A percentile compares a stretch with the other conserved stretches of the same genome.
Conservation (phyloP, 1,140 invertebrate species). For the Drosophila erecta region DNA sequence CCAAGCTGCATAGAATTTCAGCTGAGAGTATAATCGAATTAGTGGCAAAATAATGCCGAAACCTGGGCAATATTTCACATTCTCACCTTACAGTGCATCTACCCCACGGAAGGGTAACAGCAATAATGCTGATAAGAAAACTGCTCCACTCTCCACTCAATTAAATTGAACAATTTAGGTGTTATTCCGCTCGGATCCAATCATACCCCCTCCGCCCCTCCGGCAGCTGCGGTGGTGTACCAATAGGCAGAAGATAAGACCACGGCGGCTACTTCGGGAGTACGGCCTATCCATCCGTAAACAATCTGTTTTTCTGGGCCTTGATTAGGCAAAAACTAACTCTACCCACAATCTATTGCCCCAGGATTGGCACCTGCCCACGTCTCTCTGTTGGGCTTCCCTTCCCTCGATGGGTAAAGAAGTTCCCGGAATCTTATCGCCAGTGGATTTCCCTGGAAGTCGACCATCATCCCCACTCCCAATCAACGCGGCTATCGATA, state of each 20-base stretch:
- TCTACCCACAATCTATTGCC: background rate
- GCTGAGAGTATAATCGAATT: no score
- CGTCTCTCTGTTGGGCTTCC: background rate
- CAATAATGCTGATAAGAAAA: constrained; percentile 33
- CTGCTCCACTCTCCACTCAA: constrained; percentile 64
- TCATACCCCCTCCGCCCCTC: constrained; percentile 18
- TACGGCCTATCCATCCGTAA: constrained; percentile 5
- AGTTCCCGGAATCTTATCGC: constrained; percentile 63
- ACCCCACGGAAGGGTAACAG: constrained; percentile 10
- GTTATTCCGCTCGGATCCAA: constrained; percentile 45
- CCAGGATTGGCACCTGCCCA: constrained; percentile 6
- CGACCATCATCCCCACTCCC: no score
- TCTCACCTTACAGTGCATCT: background rate
- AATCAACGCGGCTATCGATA: no score
- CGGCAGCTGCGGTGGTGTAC: constrained; percentile 1
- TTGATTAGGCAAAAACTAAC: constrained; percentile 5
- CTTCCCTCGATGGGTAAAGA: constrained; percentile 1
- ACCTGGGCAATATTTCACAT: no score
- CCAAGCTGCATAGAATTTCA: no score
- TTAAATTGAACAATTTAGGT: constrained; percentile 74
- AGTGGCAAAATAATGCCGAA: no score
- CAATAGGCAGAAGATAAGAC: constrained; percentile 23
- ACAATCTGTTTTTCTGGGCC: background rate
- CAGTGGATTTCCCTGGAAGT: constrained; percentile 64
- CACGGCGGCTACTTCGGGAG: background rate